Conservation (phyloP, 2,888 invertebrate genomes). For the Agrochola lota region DNA sequence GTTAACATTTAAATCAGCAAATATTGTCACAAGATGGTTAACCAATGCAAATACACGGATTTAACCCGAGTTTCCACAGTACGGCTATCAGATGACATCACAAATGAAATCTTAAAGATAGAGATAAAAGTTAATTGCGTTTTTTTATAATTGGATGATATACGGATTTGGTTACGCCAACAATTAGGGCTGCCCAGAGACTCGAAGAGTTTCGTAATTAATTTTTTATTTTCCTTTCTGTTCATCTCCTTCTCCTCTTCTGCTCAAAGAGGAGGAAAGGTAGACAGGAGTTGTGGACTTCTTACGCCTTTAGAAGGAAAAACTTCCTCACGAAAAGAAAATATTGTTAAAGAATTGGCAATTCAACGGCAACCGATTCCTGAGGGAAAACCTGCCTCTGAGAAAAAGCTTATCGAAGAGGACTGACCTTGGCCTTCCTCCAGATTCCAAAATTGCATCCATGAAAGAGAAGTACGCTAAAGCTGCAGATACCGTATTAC, state of each 20-base stretch:
- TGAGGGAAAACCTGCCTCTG: too few species aligned
- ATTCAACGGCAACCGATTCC: too few species aligned
- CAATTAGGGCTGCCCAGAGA: conserved; percentile 8
- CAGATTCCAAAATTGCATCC: too few species aligned
- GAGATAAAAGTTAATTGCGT: conserved; percentile 12
- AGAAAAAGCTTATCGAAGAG: too few species aligned
- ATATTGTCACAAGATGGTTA: conserved; percentile 8
- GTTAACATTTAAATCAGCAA: background rate
- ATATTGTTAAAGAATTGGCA: too few species aligned
- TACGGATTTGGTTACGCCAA: background rate
- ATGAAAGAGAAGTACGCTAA: too few species aligned
- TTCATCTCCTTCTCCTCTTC: background rate
- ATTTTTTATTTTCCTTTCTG: background rate
- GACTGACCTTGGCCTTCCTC: too few species aligned
- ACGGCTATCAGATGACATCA: background rate
- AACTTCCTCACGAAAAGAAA: too few species aligned
- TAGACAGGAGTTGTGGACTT: too few species aligned
- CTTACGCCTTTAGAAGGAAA: too few species aligned
- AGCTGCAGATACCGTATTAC: too few species aligned
- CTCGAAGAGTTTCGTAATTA: background rate
- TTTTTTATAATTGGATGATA: background rate
- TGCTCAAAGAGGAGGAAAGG: too few species aligned
- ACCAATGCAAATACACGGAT: background rate
- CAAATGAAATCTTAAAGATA: background rate
- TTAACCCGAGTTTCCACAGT: conserved; percentile 6